Percentiles rank a stretch among this genome's conserved stretches.
These are phyloP conservation scores for Temnopleurus reevesii DNA, from an alignment of 53 echinoderm and acorn worm genomes.

Conservation along the genomic window DNA sequence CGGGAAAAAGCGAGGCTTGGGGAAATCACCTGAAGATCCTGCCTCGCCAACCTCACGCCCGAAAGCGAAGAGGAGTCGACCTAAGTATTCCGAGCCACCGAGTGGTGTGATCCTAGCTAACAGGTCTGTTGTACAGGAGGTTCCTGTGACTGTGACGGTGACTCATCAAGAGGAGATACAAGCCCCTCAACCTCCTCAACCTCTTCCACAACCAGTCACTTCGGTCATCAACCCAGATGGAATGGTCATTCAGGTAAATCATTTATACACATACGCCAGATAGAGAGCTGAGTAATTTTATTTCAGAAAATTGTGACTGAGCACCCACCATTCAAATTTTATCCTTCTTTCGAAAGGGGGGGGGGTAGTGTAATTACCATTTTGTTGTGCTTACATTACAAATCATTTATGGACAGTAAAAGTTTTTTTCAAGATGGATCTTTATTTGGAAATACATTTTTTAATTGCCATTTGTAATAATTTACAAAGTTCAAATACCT, in stretches of 20 bases:
- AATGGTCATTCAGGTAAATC: constrained; percentile 48
- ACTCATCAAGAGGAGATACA: background rate
- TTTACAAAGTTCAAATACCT: no score
- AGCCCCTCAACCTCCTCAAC: background rate
- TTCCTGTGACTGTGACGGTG: background rate
- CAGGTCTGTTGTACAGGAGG: constrained; percentile 32
- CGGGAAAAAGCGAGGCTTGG: constrained; percentile 57
- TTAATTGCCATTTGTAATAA: no score
- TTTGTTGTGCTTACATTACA: no score
- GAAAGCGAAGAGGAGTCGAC: constrained; percentile 8
- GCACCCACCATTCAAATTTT: no score
- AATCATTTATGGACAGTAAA: no score
- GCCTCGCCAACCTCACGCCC: constrained; percentile 29
- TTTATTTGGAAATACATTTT: no score
- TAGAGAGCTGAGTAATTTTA: no score
- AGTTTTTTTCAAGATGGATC: no score
- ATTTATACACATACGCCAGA: no score
- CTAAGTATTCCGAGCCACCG: constrained; percentile 42
- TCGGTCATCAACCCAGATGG: constrained; percentile 32
- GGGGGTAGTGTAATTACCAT: no score
- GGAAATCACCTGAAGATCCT: background rate
- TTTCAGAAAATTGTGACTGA: no score
- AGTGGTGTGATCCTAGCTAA: constrained; percentile 47
- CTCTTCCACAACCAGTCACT: background rate
- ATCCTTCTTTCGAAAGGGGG: no score